These are phyloP conservation scores for Virgularia gustaviana DNA, from an alignment of 92 coral and sea anemone species.

Conservation along the genomic window DNA sequence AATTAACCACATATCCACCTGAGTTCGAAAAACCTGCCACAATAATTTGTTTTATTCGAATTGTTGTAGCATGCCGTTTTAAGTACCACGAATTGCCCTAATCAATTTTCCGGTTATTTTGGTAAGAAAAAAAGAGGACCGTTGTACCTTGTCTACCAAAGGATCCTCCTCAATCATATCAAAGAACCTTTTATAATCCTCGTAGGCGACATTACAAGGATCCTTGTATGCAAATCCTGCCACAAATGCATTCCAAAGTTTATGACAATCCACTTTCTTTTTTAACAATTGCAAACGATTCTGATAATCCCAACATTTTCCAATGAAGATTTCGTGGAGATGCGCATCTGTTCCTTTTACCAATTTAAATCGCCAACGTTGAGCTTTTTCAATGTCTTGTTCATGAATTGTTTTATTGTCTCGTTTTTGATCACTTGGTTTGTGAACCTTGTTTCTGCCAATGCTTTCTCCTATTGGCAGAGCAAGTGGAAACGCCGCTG, in stretches of 20 bases:
- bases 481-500: not conserved
- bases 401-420: not conserved
- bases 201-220: constrained; percentile 65
- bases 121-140: not conserved
- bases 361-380: constrained; percentile 71
- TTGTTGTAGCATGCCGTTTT: no score
- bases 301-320: constrained; percentile 82
- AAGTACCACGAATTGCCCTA: no score
- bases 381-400: constrained; percentile 7
- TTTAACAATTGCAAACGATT: constrained; percentile 44
- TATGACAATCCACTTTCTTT: constrained; percentile 60
- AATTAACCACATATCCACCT: no score
- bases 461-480: not conserved
- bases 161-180: constrained; percentile 67
- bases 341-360: constrained; percentile 73
- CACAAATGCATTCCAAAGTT: constrained; percentile 65
- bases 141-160: constrained; percentile 69
- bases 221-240: constrained; percentile 71
- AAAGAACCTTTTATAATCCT: constrained; percentile 73
- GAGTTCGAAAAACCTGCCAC: no score
- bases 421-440: not conserved
- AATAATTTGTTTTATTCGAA: no score
- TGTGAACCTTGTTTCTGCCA: not conserved
- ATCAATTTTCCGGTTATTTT: not conserved
- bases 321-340: constrained; percentile 71